Evolutionary conservation across 2,888 invertebrate genomes (phyloP).

Genomic region (Melinaea menophilus): DNA sequence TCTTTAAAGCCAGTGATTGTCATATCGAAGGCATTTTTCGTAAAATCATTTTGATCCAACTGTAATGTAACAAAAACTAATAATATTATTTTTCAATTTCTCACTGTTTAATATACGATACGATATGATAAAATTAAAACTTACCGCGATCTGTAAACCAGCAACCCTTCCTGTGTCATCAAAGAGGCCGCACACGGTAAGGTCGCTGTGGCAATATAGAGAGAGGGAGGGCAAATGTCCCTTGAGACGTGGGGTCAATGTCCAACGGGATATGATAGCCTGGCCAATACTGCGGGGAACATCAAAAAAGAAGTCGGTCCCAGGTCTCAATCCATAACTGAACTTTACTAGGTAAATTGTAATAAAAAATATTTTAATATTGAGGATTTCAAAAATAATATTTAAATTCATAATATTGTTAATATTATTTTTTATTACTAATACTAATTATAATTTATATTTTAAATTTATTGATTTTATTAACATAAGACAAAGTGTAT

Average conservation of each 20-base stretch:
- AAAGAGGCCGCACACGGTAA: constrained; percentile 47
- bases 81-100: no score
- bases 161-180: constrained; percentile 47
- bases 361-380: no score
- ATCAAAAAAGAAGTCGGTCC: constrained; percentile 1
- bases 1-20: constrained; percentile 34
- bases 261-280: constrained; percentile 41
- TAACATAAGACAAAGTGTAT: no score
- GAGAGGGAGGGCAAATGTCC: constrained; percentile 39
- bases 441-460: no score
- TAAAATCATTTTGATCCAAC: neutral
- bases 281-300: constrained; percentile 15
- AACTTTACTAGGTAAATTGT: constrained; percentile 5
- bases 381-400: no score
- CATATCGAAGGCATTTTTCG: neutral
- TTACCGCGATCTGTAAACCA: constrained; percentile 55
- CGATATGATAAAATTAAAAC: constrained; percentile 27
- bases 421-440: no score
- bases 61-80: neutral
- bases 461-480: no score
- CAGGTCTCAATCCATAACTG: neutral
- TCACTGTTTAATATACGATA: no score
- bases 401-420: no score
- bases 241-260: constrained; percentile 31
- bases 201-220: constrained; percentile 46